These are phyloP conservation scores for Poeciliopsis presidionis DNA, from an alignment of 2,797 vertebrate genomes.

Conservation along the genomic window DNA sequence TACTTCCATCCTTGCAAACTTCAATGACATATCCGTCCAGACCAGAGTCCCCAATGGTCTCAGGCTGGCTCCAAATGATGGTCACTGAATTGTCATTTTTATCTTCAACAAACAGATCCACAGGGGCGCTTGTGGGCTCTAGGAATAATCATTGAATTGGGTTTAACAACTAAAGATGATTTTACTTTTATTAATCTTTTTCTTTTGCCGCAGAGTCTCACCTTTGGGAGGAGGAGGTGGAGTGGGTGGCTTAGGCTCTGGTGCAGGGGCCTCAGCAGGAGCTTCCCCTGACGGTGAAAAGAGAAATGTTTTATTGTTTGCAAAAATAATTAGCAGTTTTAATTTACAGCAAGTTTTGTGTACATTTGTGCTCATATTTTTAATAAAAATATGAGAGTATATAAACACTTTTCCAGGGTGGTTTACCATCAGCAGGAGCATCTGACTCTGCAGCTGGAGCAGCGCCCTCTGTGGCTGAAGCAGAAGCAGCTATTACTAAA, in stretches of 20 bases:
- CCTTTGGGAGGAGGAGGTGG: slow-evolving; percentile 82
- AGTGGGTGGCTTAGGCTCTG: slow-evolving; percentile 77
- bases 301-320: slow-evolving; percentile 51
- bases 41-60: slow-evolving; percentile 80
- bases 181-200: not conserved
- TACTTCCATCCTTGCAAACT: slow-evolving; percentile 92
- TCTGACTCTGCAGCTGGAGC: slow-evolving; percentile 57
- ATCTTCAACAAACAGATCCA: slow-evolving; percentile 87
- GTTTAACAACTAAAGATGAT: not conserved
- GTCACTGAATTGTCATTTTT: slow-evolving; percentile 88
- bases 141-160: not conserved
- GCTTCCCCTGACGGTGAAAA: slow-evolving; percentile 76
- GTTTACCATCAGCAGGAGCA: slow-evolving; percentile 67
- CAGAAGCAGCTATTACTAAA: slow-evolving; percentile 60
- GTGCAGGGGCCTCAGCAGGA: slow-evolving; percentile 62
- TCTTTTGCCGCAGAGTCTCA: slow-evolving; percentile 47
- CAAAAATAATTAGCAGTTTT: slow-evolving; percentile 26
- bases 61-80: slow-evolving; percentile 91
- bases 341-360: not conserved
- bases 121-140: slow-evolving; percentile 90
- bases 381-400: not conserved
- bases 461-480: slow-evolving; percentile 52
- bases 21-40: slow-evolving; percentile 93
- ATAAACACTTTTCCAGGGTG: slow-evolving; percentile 17
- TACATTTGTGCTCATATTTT: not conserved